Evolutionary conservation across 2,888 invertebrate genomes (phyloP).

Genomic region (Agriotes lineatus): DNA sequence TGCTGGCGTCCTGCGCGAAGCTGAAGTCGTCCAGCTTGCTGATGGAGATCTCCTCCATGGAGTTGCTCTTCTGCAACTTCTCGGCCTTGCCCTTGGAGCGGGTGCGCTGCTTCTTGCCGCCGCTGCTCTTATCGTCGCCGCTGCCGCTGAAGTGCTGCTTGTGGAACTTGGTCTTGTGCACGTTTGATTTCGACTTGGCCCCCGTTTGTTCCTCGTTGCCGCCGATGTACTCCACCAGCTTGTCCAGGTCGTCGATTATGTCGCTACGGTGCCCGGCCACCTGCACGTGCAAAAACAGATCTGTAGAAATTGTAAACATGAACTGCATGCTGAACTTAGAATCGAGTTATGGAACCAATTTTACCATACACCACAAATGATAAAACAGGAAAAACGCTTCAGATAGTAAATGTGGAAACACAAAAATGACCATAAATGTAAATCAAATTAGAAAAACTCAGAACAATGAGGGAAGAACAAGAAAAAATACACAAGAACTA

Average conservation of each 20-base stretch:
- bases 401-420: no score
- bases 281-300: constrained; percentile 43
- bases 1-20: constrained; percentile 52
- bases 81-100: constrained; percentile 60
- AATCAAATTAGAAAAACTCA: no score
- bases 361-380: no score
- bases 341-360: no score
- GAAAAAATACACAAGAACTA: no score
- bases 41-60: constrained; percentile 84
- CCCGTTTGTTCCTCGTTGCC: constrained; percentile 69
- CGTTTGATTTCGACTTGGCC: constrained; percentile 56
- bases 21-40: constrained; percentile 78
- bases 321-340: no score
- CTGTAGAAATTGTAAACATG: no score
- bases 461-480: no score
- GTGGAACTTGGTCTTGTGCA: constrained; percentile 45
- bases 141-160: constrained; percentile 65
- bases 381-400: no score
- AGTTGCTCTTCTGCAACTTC: constrained; percentile 78
- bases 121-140: constrained; percentile 59
- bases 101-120: constrained; percentile 53
- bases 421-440: no score
- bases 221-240: constrained; percentile 83
- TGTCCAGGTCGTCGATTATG: constrained; percentile 77
- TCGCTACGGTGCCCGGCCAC: constrained; percentile 85